Base-by-base conservation (phyloP, 1,140 invertebrate genomes). In the Eumaeus atala region DNA sequence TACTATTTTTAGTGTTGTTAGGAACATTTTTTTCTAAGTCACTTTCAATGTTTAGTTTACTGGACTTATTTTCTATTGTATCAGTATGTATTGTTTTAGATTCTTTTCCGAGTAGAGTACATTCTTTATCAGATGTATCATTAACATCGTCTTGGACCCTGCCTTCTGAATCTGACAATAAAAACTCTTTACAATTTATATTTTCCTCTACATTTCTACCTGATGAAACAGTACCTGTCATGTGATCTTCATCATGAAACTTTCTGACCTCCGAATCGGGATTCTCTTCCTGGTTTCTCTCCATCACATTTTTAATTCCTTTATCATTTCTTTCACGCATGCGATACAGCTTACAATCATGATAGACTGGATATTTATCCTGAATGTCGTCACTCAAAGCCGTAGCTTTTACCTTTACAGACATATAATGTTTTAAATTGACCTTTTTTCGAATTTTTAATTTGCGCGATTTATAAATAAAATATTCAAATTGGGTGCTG, bases 331-430 rank as follows among this genome's bases (percentile, higher is more conserved):
- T 58, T 64, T 55, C 64, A 47, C 73, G 66, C 8, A 40, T 48
- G 48, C 64, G 58, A 54, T 74, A 78, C 14, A 84, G 62, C 52
- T 74, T 72, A 54, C 83, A 84, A 52, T 78, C 62, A 58, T 77
- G 64, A 61, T 72, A 80, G 18, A 83, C 71, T 28, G 80, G 79
- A 63, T 83, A 81, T 44, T 80, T 75, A 10, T 78, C 62, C 57
- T 61, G 54, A 52, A 74, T 58, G 2, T 66, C 56, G 38, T 21
- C 16, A n/a, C 77, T 51, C 67, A 86, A 71, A n/a, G 40, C 37
- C 49, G 54, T 69, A 16, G 67, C 66, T 12, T 66, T 12, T 12
- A 86, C 79, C 62, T 81, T 79, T 12, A 66, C 74, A n/a, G 77
- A 80, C 12, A 59, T 72, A 54, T 69, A 86, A 62, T 84, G 78